Percentiles rank a stretch among this genome's conserved stretches.
phyloP scores from a whole-genome alignment of 2,888 invertebrate genomes.

The Desoria tigrina region DNA sequence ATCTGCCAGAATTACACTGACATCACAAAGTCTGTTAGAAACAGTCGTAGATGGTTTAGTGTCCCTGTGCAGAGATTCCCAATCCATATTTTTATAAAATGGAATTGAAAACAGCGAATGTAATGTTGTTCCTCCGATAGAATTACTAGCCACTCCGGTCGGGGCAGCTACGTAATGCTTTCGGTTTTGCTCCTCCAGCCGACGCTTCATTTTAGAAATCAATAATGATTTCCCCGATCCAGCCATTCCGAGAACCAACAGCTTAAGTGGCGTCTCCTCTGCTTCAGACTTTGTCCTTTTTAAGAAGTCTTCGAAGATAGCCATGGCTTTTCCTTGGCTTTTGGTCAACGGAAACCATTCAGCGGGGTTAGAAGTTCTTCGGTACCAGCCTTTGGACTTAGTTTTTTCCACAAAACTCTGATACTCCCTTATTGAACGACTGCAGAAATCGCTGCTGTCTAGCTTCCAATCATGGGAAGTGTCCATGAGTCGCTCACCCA shows the following conservation, averaged over 20 bases:
- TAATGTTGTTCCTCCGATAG: neutral
- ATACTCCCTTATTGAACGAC: neutral
- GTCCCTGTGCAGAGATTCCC: neutral
- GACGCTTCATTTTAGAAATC: neutral
- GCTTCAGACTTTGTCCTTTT: neutral
- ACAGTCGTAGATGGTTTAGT: neutral
- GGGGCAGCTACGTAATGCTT: too few species aligned
- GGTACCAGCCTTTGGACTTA: neutral
- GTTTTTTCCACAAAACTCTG: conserved; percentile 8
- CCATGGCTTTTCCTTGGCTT: neutral
- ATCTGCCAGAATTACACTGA: neutral
- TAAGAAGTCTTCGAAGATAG: neutral
- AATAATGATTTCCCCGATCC: neutral
- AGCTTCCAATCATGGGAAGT: neutral
- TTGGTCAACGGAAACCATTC: neutral
- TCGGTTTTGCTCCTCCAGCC: neutral
- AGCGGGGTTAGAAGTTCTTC: neutral
- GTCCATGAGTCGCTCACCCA: conserved; percentile 8
- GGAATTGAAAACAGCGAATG: neutral
- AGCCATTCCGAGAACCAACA: neutral
- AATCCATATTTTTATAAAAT: neutral
- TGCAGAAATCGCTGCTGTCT: neutral
- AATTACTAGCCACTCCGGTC: neutral
- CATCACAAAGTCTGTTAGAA: neutral
- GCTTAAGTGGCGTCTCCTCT: neutral